These are phyloP conservation scores for Nudaria mundana DNA, from an alignment of 2,888 invertebrate species.

Conservation along the genomic window DNA sequence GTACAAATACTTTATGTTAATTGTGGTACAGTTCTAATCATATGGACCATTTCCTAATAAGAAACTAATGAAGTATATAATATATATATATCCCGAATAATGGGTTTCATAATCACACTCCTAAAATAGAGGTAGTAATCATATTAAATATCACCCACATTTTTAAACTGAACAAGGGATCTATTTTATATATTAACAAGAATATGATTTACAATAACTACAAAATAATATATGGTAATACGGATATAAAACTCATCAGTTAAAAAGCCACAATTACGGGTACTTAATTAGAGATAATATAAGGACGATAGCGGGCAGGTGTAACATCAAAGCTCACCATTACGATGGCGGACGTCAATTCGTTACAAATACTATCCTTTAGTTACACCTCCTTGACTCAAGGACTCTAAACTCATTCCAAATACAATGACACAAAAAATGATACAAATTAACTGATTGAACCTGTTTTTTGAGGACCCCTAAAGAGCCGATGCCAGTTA, in stretches of 20 bases:
- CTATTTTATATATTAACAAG: slow-evolving; percentile 17
- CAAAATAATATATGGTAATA: slow-evolving; percentile 9
- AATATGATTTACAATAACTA: slow-evolving; percentile 25
- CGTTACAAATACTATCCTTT: slow-evolving; percentile 77
- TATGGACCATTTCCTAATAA: no score
- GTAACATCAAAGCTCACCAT: slow-evolving; percentile 63
- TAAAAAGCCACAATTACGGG: slow-evolving; percentile 60
- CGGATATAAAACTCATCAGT: slow-evolving; percentile 34
- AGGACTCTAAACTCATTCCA: slow-evolving; percentile 74
- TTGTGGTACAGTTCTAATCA: no score
- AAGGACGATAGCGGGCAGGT: slow-evolving; percentile 67
- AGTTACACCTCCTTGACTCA: slow-evolving; percentile 79
- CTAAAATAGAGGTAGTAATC: no score
- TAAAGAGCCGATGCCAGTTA: slow-evolving; percentile 72
- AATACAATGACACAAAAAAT: slow-evolving; percentile 62
- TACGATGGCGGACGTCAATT: slow-evolving; percentile 69
- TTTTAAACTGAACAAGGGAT: slow-evolving; percentile 8
- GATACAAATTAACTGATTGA: slow-evolving; percentile 75
- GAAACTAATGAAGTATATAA: no score
- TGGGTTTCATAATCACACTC: no score
- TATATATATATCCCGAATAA: no score
- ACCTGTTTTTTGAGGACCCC: slow-evolving; percentile 74
- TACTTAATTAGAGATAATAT: slow-evolving; percentile 73
- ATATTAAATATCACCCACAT: neutral
- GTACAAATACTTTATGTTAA: no score